These are phyloP conservation scores for Microcebus jonahi DNA, from an alignment of 2,113 vertebrate species.

Conservation along the genomic window DNA sequence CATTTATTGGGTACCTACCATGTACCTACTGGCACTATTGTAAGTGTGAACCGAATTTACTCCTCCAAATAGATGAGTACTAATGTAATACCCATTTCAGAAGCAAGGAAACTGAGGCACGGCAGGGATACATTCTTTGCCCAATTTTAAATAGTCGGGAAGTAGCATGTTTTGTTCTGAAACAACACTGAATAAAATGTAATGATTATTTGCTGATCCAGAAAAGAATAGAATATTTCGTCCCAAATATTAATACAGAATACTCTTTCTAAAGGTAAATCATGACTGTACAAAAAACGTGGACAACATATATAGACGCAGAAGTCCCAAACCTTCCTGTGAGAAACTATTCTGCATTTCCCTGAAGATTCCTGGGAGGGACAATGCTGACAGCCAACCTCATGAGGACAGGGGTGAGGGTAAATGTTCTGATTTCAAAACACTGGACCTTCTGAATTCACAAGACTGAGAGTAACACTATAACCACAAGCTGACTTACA, in stretches of 20 bases:
- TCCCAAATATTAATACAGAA: not conserved
- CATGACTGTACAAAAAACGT: not conserved
- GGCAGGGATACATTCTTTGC: not conserved
- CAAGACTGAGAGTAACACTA: not conserved
- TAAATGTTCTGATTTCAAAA: not conserved
- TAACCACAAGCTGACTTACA: not conserved
- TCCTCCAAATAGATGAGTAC: not conserved
- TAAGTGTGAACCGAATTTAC: not conserved
- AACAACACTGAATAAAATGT: not conserved
- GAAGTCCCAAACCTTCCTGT: not conserved
- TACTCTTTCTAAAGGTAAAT: conserved; percentile 4
- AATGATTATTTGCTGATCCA: not conserved
- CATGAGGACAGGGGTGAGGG: not conserved
- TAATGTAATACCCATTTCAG: not conserved
- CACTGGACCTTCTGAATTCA: not conserved
- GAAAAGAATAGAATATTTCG: not conserved
- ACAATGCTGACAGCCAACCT: not conserved
- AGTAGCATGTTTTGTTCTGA: not conserved
- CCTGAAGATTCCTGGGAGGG: not conserved
- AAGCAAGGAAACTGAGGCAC: not conserved
- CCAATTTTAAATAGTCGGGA: not conserved
- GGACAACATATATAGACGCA: not conserved
- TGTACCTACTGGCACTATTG: not conserved
- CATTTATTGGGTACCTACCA: not conserved
- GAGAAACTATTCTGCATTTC: not conserved